Evolutionary conservation across 1,140 invertebrate genomes (phyloP).

Genomic region (Sweltsa coloradensis): DNA sequence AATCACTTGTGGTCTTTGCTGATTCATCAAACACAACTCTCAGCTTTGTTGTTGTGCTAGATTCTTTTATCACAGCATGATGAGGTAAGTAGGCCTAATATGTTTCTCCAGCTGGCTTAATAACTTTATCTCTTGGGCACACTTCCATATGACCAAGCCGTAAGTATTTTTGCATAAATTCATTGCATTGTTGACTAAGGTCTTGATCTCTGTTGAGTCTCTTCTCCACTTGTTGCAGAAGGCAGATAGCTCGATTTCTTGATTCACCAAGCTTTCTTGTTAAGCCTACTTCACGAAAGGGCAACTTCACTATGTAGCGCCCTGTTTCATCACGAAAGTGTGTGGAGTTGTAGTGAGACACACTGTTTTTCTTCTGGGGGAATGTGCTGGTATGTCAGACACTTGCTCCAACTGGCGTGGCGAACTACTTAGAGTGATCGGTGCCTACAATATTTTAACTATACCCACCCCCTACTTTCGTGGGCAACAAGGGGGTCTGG

Average conservation of each 20-base stretch:
- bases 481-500: too few species aligned
- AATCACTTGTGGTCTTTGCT: conserved; percentile 21
- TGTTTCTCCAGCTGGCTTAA: conserved; percentile 30
- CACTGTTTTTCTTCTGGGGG: background rate
- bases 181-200: conserved; percentile 21
- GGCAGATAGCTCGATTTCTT: conserved; percentile 11
- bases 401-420: too few species aligned
- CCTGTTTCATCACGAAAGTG: background rate
- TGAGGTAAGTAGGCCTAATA: conserved; percentile 35
- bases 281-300: conserved; percentile 1
- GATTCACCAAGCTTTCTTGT: conserved; percentile 11
- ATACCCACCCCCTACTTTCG: too few species aligned
- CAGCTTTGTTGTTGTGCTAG: conserved; percentile 22
- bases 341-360: background rate
- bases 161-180: conserved; percentile 25
- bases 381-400: too few species aligned
- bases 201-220: conserved; percentile 17
- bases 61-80: conserved; percentile 26
- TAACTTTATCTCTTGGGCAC: too few species aligned
- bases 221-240: conserved; percentile 19
- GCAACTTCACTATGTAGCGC: background rate
- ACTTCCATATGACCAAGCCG: conserved; percentile 22
- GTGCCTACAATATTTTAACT: too few species aligned
- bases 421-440: too few species aligned
- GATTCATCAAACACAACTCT: conserved; percentile 29